These are phyloP conservation scores for Notarius quadriscutis DNA, from an alignment of 2,113 vertebrate species.

Conservation along the genomic window DNA sequence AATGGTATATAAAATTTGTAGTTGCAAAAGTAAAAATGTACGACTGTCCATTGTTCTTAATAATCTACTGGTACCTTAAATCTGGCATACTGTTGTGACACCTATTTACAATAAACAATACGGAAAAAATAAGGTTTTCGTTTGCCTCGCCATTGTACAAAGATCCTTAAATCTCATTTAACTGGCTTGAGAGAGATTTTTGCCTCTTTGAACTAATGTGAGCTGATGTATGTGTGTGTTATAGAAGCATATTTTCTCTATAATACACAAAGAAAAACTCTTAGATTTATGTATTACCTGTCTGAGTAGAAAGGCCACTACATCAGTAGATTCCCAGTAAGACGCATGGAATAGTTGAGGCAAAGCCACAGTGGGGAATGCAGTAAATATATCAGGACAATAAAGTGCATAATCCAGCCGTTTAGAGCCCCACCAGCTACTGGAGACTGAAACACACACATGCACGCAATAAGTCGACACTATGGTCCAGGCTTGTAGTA, in stretches of 20 bases:
- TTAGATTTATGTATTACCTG: constrained; percentile 77
- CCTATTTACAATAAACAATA: not conserved
- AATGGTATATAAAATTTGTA: not conserved
- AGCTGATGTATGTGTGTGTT: not conserved
- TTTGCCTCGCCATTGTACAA: not conserved
- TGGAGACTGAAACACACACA: constrained; percentile 74
- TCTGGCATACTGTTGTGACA: not conserved
- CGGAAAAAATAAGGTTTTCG: not conserved
- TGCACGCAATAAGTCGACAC: not conserved
- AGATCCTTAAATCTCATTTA: not conserved
- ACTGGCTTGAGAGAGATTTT: not conserved
- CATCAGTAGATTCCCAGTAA: constrained; percentile 96
- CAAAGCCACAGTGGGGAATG: constrained; percentile 82
- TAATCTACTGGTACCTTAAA: not conserved
- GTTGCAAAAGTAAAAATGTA: not conserved
- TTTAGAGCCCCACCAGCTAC: constrained; percentile 92
- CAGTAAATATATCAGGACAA: constrained; percentile 88
- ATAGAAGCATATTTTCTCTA: not conserved
- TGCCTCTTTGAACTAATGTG: not conserved
- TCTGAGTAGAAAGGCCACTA: constrained; percentile 90
- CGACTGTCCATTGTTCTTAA: not conserved
- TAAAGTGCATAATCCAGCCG: constrained; percentile 89
- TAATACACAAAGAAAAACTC: not conserved
- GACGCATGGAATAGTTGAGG: constrained; percentile 82
- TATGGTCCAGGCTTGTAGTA: not conserved